Base-by-base conservation (phyloP, 2,797 vertebrate species). In the Yasuhikotakia modesta region DNA sequence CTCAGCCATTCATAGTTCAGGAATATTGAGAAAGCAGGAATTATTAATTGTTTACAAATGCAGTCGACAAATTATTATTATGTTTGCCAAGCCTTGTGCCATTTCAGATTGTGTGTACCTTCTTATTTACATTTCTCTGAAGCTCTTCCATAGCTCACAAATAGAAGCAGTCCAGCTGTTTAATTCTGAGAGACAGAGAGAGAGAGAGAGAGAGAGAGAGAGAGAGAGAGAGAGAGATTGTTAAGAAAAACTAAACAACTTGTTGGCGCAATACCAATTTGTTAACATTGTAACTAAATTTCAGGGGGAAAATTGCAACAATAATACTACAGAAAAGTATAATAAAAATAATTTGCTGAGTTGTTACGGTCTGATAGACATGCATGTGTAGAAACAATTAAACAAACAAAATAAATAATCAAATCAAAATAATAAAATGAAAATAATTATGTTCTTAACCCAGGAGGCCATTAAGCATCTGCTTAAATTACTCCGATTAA, bases 261-360 rank as follows among this genome's bases (percentile, higher is more conserved):
- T 76, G 58, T 67, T 27, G 16, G 64, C 24, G 68, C 39, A 32
- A 67, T 58, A 57, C 57, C 52, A 19, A 24, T 55, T 66, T 50
- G 43, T 30, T 53, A 76, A 45, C 24, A 67, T 76, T 67, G 46
- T 46, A 57, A 76, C n/a, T 67, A 24, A 22, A 57, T 16, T 63
- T 57, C 35, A 10, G 50, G 50, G 24, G 52, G 0, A 8, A 35
- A 53, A 35, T n/a, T 35, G 30, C n/a, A 43, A 66, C 66, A 73
- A 64, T 32, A 73, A 48, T 63, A 35, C 32, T 72, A n/a, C 43
- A 60, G 30, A 60, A 60, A 30, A 27, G 57, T 24, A 60, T 30
- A 17, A 60, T 30, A 60, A 27, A 60, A 60, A 60, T 60, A 30
- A 72, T 60, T 35, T 48, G 70, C 22, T 30, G 43, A 76, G 32